Evolutionary conservation across 2,797 vertebrate species (phyloP).

Genomic region (Chelon auratus): DNA sequence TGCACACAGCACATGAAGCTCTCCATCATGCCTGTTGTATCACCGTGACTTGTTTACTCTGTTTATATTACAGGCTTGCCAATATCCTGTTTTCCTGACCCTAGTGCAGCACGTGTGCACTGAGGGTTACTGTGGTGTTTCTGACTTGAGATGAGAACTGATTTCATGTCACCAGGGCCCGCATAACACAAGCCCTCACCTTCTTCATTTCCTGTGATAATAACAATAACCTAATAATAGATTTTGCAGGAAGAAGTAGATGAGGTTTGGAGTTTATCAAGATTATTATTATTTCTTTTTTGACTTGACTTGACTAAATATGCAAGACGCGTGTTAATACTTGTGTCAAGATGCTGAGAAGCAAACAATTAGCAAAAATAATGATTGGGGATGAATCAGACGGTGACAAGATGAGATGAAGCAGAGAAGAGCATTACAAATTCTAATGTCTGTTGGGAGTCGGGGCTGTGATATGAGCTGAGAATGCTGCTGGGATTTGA

Average conservation of each 20-base stretch:
- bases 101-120: slow-evolving; percentile 15
- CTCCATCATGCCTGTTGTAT: slow-evolving; percentile 43
- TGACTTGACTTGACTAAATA: no score
- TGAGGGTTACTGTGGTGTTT: slow-evolving; percentile 36
- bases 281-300: no score
- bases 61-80: slow-evolving; percentile 63
- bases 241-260: slow-evolving; percentile 1
- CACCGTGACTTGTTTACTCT: slow-evolving; percentile 44
- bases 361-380: slow-evolving; percentile 49
- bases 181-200: slow-evolving; percentile 13
- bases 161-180: slow-evolving; percentile 34
- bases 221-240: slow-evolving; percentile 33
- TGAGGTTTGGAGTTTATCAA: no score
- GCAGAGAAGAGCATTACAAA: slow-evolving; percentile 36
- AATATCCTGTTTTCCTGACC: slow-evolving; percentile 68
- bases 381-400: slow-evolving; percentile 45
- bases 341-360: slow-evolving; percentile 19
- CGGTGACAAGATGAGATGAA: slow-evolving; percentile 50
- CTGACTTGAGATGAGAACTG: slow-evolving; percentile 50
- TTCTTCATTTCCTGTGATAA: slow-evolving; percentile 56
- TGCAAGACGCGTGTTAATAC: slow-evolving; percentile 7
- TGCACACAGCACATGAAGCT: background rate
- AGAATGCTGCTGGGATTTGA: slow-evolving; percentile 51
- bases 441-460: slow-evolving; percentile 51
- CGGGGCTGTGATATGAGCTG: slow-evolving; percentile 53